phyloP scores from a whole-genome alignment of 2,888 invertebrate genomes.

The Aleiodes alternator region DNA sequence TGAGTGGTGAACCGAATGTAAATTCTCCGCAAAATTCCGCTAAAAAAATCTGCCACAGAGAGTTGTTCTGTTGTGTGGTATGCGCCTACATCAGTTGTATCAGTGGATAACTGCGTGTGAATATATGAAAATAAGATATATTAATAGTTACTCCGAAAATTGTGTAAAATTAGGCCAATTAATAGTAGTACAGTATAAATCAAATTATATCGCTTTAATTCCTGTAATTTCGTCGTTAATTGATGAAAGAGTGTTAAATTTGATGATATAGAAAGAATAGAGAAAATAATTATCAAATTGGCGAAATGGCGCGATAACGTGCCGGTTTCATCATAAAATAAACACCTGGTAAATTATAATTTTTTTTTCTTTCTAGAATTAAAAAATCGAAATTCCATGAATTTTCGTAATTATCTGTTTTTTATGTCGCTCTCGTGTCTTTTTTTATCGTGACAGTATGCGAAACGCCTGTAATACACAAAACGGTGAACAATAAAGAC shows the following conservation, averaged over 20 bases:
- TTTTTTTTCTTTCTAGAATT: neutral
- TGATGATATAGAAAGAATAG: too few relatives aligned
- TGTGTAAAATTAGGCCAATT: too few relatives aligned
- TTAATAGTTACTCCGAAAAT: neutral
- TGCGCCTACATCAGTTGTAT: neutral
- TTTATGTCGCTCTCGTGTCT: constrained; percentile 54
- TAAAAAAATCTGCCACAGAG: constrained; percentile 53
- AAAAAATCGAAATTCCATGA: neutral
- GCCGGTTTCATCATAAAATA: constrained; percentile 60
- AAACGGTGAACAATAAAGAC: constrained; percentile 23
- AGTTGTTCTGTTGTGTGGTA: constrained; percentile 20
- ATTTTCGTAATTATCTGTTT: constrained; percentile 51
- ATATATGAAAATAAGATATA: neutral
- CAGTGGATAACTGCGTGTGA: too few relatives aligned
- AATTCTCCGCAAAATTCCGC: constrained; percentile 58
- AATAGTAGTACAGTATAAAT: too few relatives aligned
- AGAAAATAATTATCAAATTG: neutral
- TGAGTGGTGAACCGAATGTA: constrained; percentile 63
- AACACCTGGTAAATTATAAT: constrained; percentile 40
- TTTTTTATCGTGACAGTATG: constrained; percentile 66
- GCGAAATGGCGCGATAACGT: constrained; percentile 44
- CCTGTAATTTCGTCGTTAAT: too few relatives aligned
- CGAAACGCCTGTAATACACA: constrained; percentile 16
- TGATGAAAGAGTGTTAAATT: too few relatives aligned
- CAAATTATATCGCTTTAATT: too few relatives aligned